phyloP scores from a whole-genome alignment of 2,888 invertebrate genomes.

The Tipula unca region DNA sequence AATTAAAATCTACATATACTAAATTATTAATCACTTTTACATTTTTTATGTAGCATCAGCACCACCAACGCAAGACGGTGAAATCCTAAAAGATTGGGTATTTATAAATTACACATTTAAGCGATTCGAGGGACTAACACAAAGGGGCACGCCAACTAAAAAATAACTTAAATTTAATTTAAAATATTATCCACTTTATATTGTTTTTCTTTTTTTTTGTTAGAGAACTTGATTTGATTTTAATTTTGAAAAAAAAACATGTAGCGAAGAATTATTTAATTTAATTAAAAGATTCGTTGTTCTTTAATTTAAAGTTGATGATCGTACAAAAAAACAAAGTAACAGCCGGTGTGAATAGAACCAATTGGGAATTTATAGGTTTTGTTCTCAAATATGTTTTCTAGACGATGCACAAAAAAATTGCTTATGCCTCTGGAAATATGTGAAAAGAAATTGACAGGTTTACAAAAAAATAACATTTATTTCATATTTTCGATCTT shows the following conservation, averaged over 20 bases:
- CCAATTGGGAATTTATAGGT: neutral
- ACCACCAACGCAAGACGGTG: constrained; percentile 81
- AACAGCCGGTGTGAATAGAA: neutral
- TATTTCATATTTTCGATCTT: constrained; percentile 14
- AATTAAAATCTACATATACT: neutral
- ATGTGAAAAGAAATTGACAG: neutral
- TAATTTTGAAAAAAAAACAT: neutral
- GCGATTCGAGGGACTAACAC: constrained; percentile 94
- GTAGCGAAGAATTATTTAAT: neutral
- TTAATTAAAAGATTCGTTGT: neutral
- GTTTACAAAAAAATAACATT: neutral
- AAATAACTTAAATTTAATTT: constrained; percentile 43
- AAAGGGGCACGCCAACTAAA: constrained; percentile 74
- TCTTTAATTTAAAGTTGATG: neutral
- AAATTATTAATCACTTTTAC: neutral
- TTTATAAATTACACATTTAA: constrained; percentile 99
- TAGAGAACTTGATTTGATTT: neutral
- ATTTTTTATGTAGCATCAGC: constrained; percentile 58
- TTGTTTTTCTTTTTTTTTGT: neutral
- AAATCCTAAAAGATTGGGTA: constrained; percentile 97
- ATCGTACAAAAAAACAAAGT: neutral
- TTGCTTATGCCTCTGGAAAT: neutral
- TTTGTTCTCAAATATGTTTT: neutral
- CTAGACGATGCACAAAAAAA: neutral
- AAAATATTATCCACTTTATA: neutral